These are phyloP conservation scores for Aphodius granarius DNA, from an alignment of 2,888 invertebrate species.

Conservation along the genomic window DNA sequence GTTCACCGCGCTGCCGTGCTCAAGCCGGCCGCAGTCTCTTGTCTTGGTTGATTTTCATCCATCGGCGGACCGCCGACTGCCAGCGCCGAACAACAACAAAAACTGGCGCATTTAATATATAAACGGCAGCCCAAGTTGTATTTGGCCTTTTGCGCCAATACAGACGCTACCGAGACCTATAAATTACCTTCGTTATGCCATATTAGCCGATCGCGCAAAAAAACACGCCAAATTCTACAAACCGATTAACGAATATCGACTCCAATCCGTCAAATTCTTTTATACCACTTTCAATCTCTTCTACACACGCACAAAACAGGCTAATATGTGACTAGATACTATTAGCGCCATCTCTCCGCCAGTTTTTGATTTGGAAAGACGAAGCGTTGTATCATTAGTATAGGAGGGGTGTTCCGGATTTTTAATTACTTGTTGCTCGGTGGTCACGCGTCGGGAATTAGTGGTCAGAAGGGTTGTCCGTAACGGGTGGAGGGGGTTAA, in stretches of 20 bases:
- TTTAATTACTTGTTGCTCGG: constrained; percentile 13
- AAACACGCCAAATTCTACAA: neutral
- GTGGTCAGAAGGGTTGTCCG: neutral
- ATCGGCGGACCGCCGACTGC: constrained; percentile 5
- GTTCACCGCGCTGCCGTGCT: neutral
- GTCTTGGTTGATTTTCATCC: constrained; percentile 3
- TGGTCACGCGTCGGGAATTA: neutral
- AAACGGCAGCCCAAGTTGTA: neutral
- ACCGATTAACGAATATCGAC: neutral
- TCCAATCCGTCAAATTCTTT: constrained; percentile 14
- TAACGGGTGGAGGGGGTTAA: neutral
- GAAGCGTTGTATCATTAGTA: neutral
- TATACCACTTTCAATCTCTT: too few species aligned
- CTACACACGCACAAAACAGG: too few species aligned
- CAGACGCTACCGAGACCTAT: neutral
- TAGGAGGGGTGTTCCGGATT: neutral
- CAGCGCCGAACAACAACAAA: neutral
- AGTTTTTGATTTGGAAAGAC: constrained; percentile 6
- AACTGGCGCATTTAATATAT: neutral
- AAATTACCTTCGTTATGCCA: neutral
- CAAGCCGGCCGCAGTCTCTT: neutral
- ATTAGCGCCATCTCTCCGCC: too few species aligned
- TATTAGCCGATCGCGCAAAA: neutral
- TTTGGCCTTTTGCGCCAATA: neutral
- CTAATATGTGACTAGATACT: too few species aligned